Base-by-base conservation (phyloP, 2,113 vertebrate species). In the Sylvietta virens region DNA sequence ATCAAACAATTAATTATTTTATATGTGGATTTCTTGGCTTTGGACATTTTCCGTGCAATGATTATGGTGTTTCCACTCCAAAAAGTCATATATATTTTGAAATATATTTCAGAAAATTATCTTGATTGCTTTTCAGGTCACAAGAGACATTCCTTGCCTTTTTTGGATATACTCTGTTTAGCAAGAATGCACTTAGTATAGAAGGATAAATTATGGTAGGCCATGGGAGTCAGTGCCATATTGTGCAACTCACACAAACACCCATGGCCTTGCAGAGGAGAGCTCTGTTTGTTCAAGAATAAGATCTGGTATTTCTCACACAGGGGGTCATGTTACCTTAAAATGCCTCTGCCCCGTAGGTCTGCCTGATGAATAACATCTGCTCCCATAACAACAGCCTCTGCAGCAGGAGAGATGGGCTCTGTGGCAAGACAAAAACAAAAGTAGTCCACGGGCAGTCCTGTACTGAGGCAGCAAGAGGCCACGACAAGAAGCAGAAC, bases 231-330 rank as follows among this genome's bases (percentile, higher is more conserved):
- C 66, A 51, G 91, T 88, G 78, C 22, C 78, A n/a, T 58, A 51
- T 51, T 96, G 76, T 82, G 74, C 33, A 90, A 77, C 58, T 91
- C 74, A 14, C 54, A 57, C 77, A 89, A 84, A 95, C 24, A 95
- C 58, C 74, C 84, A 37, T 54, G 84, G 81, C 78, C 66, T 80
- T 51, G 42, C n/a, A 83, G 84, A 79, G 71, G 66, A 82, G 58
- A 91, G 33, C 16, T 91, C 78, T 94, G 84, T 92, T 96, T 96
- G 80, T 80, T 94, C 89, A 82, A 94, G 84, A 86, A 23, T 27
- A 66, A 90, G 90, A 54, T 93, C 95, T 96, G 96, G 87, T 91
- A 83, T 74, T 95, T 90, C 81, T 96, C 94, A 95, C 33, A 56
- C 5, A 2, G 72, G 62, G 88, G 71, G 58, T 91, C 74, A 24